Conservation (phyloP, 2,113 vertebrate species). For the Callospermophilus lateralis region DNA sequence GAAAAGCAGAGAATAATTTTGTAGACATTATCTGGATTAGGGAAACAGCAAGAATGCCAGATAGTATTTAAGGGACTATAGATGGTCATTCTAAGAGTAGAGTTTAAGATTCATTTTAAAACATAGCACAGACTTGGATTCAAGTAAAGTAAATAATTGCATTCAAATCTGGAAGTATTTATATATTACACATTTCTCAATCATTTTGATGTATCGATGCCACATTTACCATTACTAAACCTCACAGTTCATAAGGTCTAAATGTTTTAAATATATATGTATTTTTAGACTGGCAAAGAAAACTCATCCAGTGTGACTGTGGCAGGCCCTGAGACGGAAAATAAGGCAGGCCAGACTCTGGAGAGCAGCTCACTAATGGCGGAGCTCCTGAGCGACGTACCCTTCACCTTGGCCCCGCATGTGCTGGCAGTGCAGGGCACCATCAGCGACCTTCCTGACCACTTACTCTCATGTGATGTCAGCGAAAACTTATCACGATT, state of each 20-base stretch:
- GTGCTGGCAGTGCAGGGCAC: slow-evolving; percentile 91
- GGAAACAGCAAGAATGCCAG: neutral
- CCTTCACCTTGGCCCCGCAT: slow-evolving; percentile 96
- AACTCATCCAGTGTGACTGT: slow-evolving; percentile 57
- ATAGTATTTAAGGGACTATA: neutral
- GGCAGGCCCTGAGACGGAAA: slow-evolving; percentile 44
- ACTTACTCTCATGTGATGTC: slow-evolving; percentile 89
- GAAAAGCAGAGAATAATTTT: neutral
- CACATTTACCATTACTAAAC: slow-evolving; percentile 8
- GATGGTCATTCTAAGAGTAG: neutral
- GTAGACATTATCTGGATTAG: neutral
- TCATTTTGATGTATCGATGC: slow-evolving; percentile 27
- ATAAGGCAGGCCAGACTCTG: slow-evolving; percentile 76
- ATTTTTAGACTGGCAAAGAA: slow-evolving; percentile 77
- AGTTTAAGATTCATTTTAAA: slow-evolving; percentile 6
- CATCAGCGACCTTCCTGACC: slow-evolving; percentile 88
- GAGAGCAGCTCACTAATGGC: slow-evolving; percentile 87
- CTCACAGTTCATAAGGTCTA: slow-evolving; percentile 14
- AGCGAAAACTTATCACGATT: slow-evolving; percentile 93
- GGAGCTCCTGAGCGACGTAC: slow-evolving; percentile 95
- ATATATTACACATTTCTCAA: neutral
- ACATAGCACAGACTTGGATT: neutral
- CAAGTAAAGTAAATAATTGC: neutral
- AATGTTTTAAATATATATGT: slow-evolving; percentile 76
- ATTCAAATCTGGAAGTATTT: slow-evolving; percentile 37